Base-by-base conservation (phyloP, 2,888 invertebrate genomes). In the Pycnomerus fuliginosus region DNA sequence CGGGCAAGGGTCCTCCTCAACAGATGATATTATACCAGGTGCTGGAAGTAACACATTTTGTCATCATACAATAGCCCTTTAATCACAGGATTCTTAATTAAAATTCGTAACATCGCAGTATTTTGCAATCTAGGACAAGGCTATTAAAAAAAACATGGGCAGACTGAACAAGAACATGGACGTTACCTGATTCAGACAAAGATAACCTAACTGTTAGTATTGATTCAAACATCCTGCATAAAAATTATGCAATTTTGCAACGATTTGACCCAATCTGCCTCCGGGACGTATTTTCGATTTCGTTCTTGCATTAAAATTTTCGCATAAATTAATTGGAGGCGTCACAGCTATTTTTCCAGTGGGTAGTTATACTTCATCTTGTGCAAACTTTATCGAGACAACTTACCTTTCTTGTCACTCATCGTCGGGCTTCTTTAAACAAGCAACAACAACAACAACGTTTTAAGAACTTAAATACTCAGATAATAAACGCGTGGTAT, bases 121-220 rank as follows among this genome's bases (percentile, higher is more conserved):
- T 64, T 62, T 65, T 66, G 62, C 68, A 71, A 64, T 69, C 63
- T 72, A 68, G 72, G 70, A 66, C 71, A 72, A 72, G 71, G 72
- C 70, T 70, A 69, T 64, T 49, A 63, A 58, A 58, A 58, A n/a
- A 60, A 56, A 53, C 61, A 63, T 55, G 59, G 56, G 57, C 57
- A 62, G 59, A 69, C 60, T 58, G 68, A 69, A 65, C 53, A 64
- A 62, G 68, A 63, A 61, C 56, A 68, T 67, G 58, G 52, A 55
- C 62, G 61, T 61, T 64, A 63, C 62, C 59, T 62, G 61, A 52
- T 60, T 57, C 53, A 64, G 68, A 71, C 56, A 69, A 64, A 69
- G 69, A 69, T 60, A 62, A 65, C 65, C 63, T 61, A 61, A 65
- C 58, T 65, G 62, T 62, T 60, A 63, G 67, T 71, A 70, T 71